Conservation (phyloP, 2,113 vertebrate genomes). For the Dolichotis patagonum region DNA sequence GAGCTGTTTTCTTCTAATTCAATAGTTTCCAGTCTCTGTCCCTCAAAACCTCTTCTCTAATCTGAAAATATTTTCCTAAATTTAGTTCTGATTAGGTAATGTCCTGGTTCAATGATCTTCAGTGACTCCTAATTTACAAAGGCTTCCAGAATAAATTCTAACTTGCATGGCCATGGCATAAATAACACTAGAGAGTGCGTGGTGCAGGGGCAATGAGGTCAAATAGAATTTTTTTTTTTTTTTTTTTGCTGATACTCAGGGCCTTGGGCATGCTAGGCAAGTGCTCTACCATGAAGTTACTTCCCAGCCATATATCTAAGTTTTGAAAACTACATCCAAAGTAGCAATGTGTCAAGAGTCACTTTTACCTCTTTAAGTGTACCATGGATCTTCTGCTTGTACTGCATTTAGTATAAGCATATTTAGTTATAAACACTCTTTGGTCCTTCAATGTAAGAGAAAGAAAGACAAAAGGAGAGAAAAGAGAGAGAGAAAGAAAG, state of each 20-base stretch:
- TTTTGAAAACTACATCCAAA: conserved; percentile 36
- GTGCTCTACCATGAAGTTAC: background rate
- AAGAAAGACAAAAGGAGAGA: too few relatives aligned
- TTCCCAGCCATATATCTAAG: background rate
- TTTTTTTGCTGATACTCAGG: background rate
- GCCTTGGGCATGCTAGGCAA: background rate
- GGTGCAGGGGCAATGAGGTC: background rate
- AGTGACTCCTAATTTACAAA: background rate
- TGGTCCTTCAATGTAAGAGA: too few relatives aligned
- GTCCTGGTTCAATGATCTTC: background rate
- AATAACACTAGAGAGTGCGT: background rate
- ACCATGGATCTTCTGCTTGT: background rate
- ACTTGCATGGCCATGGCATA: background rate
- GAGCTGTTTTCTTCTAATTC: background rate
- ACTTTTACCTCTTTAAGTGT: background rate
- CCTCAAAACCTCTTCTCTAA: background rate
- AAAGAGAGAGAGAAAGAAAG: too few relatives aligned
- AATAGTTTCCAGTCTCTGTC: background rate
- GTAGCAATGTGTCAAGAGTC: background rate
- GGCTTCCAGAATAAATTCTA: conserved; percentile 1
- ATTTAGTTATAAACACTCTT: background rate
- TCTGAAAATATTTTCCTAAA: background rate
- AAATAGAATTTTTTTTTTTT: background rate
- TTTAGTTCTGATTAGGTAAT: background rate
- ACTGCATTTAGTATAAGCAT: background rate